Percentiles rank a stretch among this genome's conserved stretches.
Evolutionary conservation across 2,797 vertebrate species (phyloP).

Genomic region (Poecile montanus): DNA sequence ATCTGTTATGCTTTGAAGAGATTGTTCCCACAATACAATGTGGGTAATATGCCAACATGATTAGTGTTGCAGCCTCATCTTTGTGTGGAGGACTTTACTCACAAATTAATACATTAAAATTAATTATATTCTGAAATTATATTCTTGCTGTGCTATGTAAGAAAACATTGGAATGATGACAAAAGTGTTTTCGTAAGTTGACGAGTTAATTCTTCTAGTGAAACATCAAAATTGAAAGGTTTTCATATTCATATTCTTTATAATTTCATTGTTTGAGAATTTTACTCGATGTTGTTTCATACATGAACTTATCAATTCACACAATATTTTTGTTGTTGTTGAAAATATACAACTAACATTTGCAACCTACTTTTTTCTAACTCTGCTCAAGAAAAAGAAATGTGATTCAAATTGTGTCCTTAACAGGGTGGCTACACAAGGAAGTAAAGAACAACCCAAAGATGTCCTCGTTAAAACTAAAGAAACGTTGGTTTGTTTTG

Average conservation of each 20-base stretch:
- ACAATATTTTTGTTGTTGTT: not conserved
- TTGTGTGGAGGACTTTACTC: not conserved
- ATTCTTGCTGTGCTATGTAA: not conserved
- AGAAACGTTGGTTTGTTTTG: slow-evolving; percentile 97
- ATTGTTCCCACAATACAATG: not conserved
- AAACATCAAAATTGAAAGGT: not conserved
- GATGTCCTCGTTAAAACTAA: slow-evolving; percentile 86
- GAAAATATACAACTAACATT: not conserved
- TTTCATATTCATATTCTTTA: not conserved
- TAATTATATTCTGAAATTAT: not conserved
- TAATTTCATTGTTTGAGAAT: not conserved
- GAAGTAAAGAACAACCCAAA: slow-evolving; percentile 91
- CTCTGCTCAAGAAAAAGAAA: not conserved
- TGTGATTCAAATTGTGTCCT: not conserved
- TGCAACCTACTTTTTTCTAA: not conserved
- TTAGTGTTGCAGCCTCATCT: not conserved
- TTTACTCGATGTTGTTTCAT: not conserved
- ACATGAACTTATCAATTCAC: not conserved
- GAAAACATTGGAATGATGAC: not conserved
- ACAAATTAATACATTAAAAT: not conserved
- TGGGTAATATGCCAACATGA: not conserved
- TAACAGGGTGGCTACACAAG: slow-evolving; percentile 93
- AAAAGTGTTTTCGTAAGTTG: not conserved
- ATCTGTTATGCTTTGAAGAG: not conserved
- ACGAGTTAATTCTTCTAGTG: not conserved